Base-by-base conservation (phyloP, 30 jellyfish, hydroid and myxozoan species). In the Euphysa ruthae region DNA sequence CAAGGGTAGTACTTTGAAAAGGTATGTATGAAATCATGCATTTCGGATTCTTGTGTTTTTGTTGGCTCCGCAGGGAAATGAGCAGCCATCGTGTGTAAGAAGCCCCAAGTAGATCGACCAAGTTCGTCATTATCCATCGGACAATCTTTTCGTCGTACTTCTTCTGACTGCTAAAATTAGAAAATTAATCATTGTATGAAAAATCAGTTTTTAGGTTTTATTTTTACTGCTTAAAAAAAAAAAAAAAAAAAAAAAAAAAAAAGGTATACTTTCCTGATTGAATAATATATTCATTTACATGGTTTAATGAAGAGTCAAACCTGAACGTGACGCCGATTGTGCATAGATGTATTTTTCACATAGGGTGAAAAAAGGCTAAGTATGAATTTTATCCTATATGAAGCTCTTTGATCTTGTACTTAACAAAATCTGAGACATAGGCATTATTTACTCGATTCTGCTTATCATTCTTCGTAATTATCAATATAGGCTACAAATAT, bases 21-120 rank as follows among this genome's bases (percentile, higher is more conserved):
- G 10, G 70, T 55, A 32, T 55, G 55, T 46, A 92, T 73, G 33
- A 92, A 83, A 52, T 58, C 64, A 4, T 60, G 35, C 99, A 92
- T 92, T 22, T 82, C 95, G 43, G 56, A 71, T 52, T 92, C 94
- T 50, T 92, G 93, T 64, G 64, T 64, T 35, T 27, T 13, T 0
- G 96, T 77, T 19, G 99, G 99, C 28, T 68, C 49, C n/a, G 82
- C 93, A 15, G 99, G 99, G 60, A 82, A 92, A 83, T 92, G 78
- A 18, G 96, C 99, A 29, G 99, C 99, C 95, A 83, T 92, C 4
- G 96, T 82, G 35, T 92, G 99, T 20, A 92, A 55, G 50, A 92
- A 92, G 6, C 94, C 79, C 99, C 99, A 92, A 0, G 99, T 92
- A 5, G 82, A 61, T n/a, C 94, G 93, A 3, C 99, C 99, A 32